Base-by-base conservation (phyloP, 2,888 invertebrate species). In the Cheilosia soror region DNA sequence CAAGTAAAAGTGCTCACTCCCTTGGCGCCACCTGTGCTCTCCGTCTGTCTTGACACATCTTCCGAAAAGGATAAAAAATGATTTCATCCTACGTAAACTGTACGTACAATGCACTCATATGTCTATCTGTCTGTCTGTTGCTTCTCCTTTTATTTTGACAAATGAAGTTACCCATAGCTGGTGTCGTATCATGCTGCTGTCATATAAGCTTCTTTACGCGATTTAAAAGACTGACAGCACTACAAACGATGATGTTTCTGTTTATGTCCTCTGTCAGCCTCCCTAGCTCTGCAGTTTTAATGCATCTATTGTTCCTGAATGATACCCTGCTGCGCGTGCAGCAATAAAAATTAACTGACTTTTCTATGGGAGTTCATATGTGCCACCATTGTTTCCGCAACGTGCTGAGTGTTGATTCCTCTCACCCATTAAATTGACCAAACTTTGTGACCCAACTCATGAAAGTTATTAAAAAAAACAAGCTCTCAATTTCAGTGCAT, bases 131-230 rank as follows among this genome's bases (percentile, higher is more conserved):
- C 69, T 79, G 79, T 63, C 84, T 69, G 63, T 60, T 79, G 63
- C 69, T 75, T 47, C 73, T 75, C 58, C 73, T 75, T 84, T 68
- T 73, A 78, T 73, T 78, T 75, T 84, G 83, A 84, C 83, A 84
- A 79, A 84, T 84, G 83, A 69, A 84, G 51, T 73, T 84, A 78
- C 51, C 31, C 77, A 29, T 29, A 47, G 47, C 20, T 47, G 44
- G 55, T 65, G 76, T 69, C 65, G 37, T 83, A 58, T 58, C 62
- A 42, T 49, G 68, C 60, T 29, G 53, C 60, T 29, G 53, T 76
- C 42, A 51, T 60, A 11, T 51, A 69, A 62, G 42, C 53, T 66
- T 47, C 68, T 37, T 25, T 57, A 37, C 63, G 53, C 73, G 72
- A 68, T 68, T 63, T 13, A 53, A 27, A 65, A 27, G n/a, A 40